A percentile compares a stretch with the other conserved stretches of the same genome.
Evolutionary conservation across 2,797 vertebrate species (phyloP).

Genomic region (Molossus alvarezi): DNA sequence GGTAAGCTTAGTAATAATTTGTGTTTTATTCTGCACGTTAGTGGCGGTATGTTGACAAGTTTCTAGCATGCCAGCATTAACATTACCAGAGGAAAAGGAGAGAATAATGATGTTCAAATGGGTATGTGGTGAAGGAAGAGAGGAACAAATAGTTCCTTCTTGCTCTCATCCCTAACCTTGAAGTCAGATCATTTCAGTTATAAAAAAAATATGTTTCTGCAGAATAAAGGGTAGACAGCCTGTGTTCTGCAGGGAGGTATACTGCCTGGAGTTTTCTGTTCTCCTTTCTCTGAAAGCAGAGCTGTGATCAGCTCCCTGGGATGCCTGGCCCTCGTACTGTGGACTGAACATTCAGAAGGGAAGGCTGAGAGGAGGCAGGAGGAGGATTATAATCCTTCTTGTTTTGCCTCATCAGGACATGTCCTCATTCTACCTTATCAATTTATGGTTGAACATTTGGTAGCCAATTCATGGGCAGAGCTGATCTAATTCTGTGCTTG

Average conservation of each 20-base stretch:
- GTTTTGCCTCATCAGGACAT: neutral
- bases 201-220: neutral
- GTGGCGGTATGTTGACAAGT: neutral
- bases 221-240: neutral
- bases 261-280: neutral
- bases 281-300: neutral
- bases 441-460: neutral
- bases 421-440: neutral
- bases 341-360: neutral
- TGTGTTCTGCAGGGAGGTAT: neutral
- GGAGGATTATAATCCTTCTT: neutral
- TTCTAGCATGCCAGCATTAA: neutral
- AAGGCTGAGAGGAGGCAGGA: neutral
- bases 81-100: neutral
- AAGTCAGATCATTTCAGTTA: slow-evolving; percentile 11
- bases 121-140: neutral
- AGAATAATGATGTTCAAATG: neutral
- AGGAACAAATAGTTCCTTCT: neutral
- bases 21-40: neutral
- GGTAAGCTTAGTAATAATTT: neutral
- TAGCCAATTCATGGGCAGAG: neutral
- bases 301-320: neutral
- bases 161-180: neutral
- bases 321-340: neutral
- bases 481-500: slow-evolving; percentile 50